phyloP scores from a whole-genome alignment of 1,140 invertebrate species.

The Drosophila pruinosa region DNA sequence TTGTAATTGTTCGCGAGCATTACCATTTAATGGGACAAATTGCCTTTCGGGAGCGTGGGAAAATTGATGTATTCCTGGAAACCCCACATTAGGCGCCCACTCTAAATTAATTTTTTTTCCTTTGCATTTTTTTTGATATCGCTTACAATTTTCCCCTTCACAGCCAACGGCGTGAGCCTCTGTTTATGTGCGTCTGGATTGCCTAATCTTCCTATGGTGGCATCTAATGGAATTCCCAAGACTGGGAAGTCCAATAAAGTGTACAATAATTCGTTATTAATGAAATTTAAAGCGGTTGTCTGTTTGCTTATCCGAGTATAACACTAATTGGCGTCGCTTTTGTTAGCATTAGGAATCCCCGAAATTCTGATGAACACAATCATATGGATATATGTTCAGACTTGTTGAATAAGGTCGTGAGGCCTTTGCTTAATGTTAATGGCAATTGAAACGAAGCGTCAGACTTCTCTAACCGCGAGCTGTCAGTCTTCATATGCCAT shows the following conservation, averaged over 20 bases:
- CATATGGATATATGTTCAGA: background rate
- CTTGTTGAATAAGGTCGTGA: background rate
- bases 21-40: background rate
- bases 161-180: background rate
- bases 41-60: background rate
- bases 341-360: background rate
- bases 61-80: background rate
- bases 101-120: background rate
- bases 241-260: background rate
- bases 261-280: background rate
- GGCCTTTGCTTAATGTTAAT: background rate
- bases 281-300: background rate
- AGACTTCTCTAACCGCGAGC: background rate
- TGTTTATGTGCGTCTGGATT: background rate
- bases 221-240: background rate
- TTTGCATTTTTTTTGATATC: background rate
- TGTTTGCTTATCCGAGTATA: background rate
- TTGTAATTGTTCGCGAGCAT: background rate
- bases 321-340: constrained; percentile 2
- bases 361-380: background rate
- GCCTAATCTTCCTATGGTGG: background rate
- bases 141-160: background rate
- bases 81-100: background rate
- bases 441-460: background rate
- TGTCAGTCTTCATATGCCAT: background rate